Base-by-base conservation (phyloP, 2,797 vertebrate species). In the Selene dorsalis region DNA sequence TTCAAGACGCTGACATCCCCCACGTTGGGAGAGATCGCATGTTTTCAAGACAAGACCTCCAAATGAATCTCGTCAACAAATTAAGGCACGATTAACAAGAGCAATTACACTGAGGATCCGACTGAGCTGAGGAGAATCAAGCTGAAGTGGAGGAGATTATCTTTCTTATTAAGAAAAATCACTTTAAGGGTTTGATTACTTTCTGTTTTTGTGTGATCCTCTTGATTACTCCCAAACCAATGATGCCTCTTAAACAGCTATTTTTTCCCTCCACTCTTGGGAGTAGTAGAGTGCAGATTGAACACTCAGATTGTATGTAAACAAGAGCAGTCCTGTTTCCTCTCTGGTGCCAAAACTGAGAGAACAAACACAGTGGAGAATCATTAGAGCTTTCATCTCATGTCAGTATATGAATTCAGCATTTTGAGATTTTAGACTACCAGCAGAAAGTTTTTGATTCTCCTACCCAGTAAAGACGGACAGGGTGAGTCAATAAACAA, bases 161-260 rank as follows among this genome's bases (percentile, higher is more conserved):
- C 91, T 88, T 79, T 85, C 85, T 90, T 92, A 92, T 90, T 94
- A 88, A 92, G 84, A 77, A 88, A 89, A 91, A 90, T 92, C 87
- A 89, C 88, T 92, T 92, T 89, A 90, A 90, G 88, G 91, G 83
- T 87, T 91, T 94, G 93, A 94, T 95, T 94, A 90, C 92, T 92
- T 94, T 93, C 90, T 94, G 89, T 93, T 94, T 93, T 91, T 87
- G 75, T 73, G 39, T 76, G 83, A 72, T 84, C 79, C 84, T 94
- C 84, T 74, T 90, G 80, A 92, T 93, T 92, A 86, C 84, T 85
- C 69, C 74, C 57, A 60, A 77, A 82, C 75, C 71, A 90, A 89
- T 82, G 82, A 80, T 70, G 69, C 80, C 61, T 77, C 84, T 65
- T 69, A 69, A 91, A 80, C 80, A 75, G 73, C 66, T 73, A 35